Base-by-base conservation (phyloP, 2,888 invertebrate genomes). In the Agrenia bidenticulata region DNA sequence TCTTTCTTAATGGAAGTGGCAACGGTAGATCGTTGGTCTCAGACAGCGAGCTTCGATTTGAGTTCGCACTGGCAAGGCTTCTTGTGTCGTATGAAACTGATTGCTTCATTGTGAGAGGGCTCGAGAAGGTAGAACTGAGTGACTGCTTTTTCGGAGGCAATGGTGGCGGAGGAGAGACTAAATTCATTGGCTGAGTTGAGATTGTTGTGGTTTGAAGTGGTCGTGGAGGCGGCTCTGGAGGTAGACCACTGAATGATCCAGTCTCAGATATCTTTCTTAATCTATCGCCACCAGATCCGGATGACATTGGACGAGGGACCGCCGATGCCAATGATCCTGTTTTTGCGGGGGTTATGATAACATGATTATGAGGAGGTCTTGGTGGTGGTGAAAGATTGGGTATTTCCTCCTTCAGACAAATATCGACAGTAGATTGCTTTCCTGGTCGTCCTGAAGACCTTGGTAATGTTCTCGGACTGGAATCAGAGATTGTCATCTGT, bases 201-300 rank as follows among this genome's bases (percentile, higher is more conserved):
- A 73, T 69, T 61, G 67, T 66, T 17, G 72, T 72, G 9, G 75
- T 72, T 63, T 72, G 71, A 2, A 76, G 21, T 1, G 88, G 85
- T 7, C 89, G 83, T 1, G 89, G 89, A 0, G 89, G 89, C 17
- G 86, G 86, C 77, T 81, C 89, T 75, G 81, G 89, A 77, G 85
- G 84, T 63, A 65, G 27, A n/a, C 57, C 64, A 51, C 59, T 65
- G 39, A 69, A 37, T 4, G 60, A 60, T 19, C 64, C 63, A 15
- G 61, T 50, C 54, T 61, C 58, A 4, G 67, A 66, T 19, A 68
- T 57, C 49, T 66, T 67, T 11, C 70, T 63, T 27, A 67, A 45
- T 49, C 67, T 54, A 26, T 71, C 73, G 37, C 63, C 58, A n/a
- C 67, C 69, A 1, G 74, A 74, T 27, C 72, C n/a, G n/a, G 69